Evolutionary conservation across 35 echinoderm and acorn worm genomes (phyloP).

Genomic region (Ptychodera flava): DNA sequence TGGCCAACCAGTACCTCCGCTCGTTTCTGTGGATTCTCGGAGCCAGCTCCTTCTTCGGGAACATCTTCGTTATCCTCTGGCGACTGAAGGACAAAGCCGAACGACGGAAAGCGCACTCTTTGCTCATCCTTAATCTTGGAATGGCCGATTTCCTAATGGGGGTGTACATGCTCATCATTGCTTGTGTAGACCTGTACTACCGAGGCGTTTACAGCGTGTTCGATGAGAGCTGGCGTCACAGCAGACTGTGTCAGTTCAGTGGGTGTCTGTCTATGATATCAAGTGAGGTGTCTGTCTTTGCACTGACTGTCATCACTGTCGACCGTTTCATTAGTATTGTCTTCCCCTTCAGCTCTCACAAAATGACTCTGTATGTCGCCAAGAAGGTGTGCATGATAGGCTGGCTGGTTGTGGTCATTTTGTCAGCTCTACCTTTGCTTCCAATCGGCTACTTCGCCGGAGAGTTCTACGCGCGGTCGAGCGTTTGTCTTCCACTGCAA

Average conservation of each 20-base stretch:
- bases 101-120: conserved; percentile 47
- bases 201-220: conserved; percentile 54
- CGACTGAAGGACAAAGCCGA: conserved; percentile 24
- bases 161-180: conserved; percentile 88
- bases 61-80: conserved; percentile 65
- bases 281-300: conserved; percentile 76
- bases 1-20: conserved; percentile 40
- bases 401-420: conserved; percentile 13
- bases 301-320: conserved; percentile 66
- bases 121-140: conserved; percentile 76
- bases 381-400: not conserved
- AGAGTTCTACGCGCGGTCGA: conserved; percentile 31
- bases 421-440: conserved; percentile 15
- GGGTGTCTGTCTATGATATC: conserved; percentile 60
- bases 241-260: conserved; percentile 46
- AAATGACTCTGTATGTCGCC: not conserved
- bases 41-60: conserved; percentile 70
- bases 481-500: conserved; percentile 42
- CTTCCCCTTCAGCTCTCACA: conserved; percentile 38
- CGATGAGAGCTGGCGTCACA: conserved; percentile 40
- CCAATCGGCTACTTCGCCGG: conserved; percentile 10
- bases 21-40: conserved; percentile 84
- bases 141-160: conserved; percentile 88
- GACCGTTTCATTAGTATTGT: conserved; percentile 77
- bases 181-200: conserved; percentile 52